Evolutionary conservation across 2,113 vertebrate genomes (phyloP).

Genomic region (Henicopernis longicauda): DNA sequence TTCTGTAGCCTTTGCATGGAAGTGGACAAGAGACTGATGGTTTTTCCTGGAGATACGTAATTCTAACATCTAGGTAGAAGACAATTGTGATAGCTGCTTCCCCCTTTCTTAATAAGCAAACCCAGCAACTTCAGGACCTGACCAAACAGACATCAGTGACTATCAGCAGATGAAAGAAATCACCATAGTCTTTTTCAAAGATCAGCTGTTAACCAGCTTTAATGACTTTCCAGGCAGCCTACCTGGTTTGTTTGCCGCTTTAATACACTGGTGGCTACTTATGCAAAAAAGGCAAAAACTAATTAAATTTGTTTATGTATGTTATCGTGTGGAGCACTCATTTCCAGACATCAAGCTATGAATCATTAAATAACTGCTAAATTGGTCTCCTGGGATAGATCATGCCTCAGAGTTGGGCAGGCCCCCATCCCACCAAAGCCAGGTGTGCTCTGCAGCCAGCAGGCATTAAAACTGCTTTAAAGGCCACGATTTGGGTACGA

Average conservation of each 20-base stretch:
- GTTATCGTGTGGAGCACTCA: conserved; percentile 90
- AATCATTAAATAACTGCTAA: conserved; percentile 93
- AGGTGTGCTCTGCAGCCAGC: conserved; percentile 84
- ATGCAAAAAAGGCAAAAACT: conserved; percentile 76
- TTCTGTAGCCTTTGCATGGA: neutral
- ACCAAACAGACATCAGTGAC: neutral
- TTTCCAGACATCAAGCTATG: conserved; percentile 89
- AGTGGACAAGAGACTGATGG: neutral
- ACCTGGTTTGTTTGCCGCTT: conserved; percentile 64
- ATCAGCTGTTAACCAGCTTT: conserved; percentile 4
- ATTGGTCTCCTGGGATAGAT: conserved; percentile 86
- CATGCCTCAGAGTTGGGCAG: conserved; percentile 54
- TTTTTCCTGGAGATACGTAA: neutral
- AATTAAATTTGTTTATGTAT: conserved; percentile 97
- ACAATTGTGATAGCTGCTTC: neutral
- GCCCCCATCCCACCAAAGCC: conserved; percentile 75
- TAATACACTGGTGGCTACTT: conserved; percentile 72
- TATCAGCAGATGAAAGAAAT: conserved; percentile 21
- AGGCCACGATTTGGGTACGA: conserved; percentile 69
- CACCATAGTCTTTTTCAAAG: neutral
- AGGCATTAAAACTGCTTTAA: conserved; percentile 80
- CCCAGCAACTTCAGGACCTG: neutral
- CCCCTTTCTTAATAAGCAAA: neutral
- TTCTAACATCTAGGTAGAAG: neutral
- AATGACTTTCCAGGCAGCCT: conserved; percentile 50